Conservation (phyloP, 2,113 vertebrate genomes). For the Oreotrochilus melanogaster region DNA sequence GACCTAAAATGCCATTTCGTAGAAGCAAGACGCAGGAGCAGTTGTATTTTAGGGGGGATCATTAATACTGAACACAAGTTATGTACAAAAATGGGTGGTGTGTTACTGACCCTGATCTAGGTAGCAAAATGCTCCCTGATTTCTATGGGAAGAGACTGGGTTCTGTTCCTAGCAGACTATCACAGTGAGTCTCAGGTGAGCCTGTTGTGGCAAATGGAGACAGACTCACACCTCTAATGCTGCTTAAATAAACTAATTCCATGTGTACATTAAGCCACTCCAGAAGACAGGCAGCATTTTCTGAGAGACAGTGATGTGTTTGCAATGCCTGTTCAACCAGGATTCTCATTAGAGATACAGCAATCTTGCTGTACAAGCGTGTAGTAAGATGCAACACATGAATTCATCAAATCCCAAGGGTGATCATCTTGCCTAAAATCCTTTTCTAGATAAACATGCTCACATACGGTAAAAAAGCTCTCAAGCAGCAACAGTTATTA, state of each 20-base stretch:
- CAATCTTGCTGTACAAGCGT: neutral
- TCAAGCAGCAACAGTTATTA: constrained; percentile 42
- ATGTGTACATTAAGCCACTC: neutral
- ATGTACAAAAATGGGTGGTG: neutral
- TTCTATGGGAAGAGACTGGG: neutral
- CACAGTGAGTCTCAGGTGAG: neutral
- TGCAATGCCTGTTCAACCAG: neutral
- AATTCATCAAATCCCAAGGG: constrained; percentile 41
- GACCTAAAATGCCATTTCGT: neutral
- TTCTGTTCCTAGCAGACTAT: neutral
- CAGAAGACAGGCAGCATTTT: neutral
- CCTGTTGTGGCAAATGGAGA: neutral
- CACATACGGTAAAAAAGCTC: neutral
- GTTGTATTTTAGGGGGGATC: neutral
- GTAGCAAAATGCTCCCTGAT: accelerated
- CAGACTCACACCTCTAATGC: neutral
- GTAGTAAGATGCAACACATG: neutral
- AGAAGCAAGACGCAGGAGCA: neutral
- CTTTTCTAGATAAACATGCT: constrained; percentile 18
- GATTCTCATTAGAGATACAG: neutral
- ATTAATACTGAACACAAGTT: neutral
- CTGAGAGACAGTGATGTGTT: neutral
- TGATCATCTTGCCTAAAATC: constrained; percentile 43
- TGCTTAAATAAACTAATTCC: neutral
- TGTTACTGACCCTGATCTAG: neutral